Evolutionary conservation across 2,888 invertebrate species (phyloP).

Genomic region (Eupithecia abbreviata): DNA sequence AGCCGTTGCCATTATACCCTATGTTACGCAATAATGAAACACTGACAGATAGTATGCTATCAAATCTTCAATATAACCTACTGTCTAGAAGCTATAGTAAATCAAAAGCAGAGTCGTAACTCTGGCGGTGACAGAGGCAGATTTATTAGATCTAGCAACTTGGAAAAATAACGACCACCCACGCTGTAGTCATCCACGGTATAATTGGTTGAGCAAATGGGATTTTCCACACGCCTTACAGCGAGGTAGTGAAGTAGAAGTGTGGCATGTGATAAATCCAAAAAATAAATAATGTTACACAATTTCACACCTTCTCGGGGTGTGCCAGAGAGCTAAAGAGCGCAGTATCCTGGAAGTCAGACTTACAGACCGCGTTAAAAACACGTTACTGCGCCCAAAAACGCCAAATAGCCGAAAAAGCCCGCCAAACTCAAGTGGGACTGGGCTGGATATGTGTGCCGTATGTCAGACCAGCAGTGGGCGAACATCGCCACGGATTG

Average conservation of each 20-base stretch:
- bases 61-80: conserved; percentile 10
- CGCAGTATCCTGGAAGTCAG: too few relatives aligned
- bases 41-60: conserved; percentile 13
- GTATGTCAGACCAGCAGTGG: too few relatives aligned
- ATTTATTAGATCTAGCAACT: neutral
- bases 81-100: neutral
- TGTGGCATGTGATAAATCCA: neutral
- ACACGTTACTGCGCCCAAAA: too few relatives aligned
- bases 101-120: neutral
- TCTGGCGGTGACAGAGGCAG: neutral
- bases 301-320: too few relatives aligned
- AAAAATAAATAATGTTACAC: neutral
- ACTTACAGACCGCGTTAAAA: too few relatives aligned
- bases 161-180: conserved; percentile 2
- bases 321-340: too few relatives aligned
- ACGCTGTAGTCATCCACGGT: neutral
- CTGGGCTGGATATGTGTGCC: too few relatives aligned
- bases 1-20: neutral
- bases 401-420: too few relatives aligned
- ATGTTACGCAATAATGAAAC: conserved; percentile 5
- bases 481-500: too few relatives aligned
- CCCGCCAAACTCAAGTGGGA: too few relatives aligned
- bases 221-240: neutral
- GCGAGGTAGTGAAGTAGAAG: neutral
- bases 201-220: conserved; percentile 4